Conservation (phyloP, 2,797 vertebrate genomes). For the Thaleichthys pacificus region DNA sequence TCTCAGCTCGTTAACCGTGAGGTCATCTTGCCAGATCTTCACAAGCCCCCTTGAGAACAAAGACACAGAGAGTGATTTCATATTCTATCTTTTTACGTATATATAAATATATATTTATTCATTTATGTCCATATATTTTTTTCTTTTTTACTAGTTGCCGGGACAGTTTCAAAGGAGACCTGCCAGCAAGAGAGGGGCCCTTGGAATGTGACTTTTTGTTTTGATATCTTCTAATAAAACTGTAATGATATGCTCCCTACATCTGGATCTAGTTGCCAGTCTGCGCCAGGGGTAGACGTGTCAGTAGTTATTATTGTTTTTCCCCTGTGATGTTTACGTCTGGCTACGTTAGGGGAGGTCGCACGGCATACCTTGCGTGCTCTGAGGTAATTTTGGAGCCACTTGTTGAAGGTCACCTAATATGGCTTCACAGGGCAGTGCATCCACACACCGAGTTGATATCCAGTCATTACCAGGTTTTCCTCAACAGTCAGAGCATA, state of each 20-base stretch:
- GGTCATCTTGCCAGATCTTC: conserved; percentile 15
- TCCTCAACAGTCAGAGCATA: not conserved
- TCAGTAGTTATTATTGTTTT: conserved; percentile 72
- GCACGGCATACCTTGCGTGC: conserved; percentile 61
- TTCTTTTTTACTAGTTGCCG: conserved; percentile 23
- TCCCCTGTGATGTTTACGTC: conserved; percentile 65
- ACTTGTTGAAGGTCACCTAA: conserved; percentile 66
- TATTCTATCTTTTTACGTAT: conserved; percentile 29
- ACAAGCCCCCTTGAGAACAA: conserved; percentile 44
- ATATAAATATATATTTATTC: conserved; percentile 17
- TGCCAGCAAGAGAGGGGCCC: conserved; percentile 45
- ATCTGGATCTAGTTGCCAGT: conserved; percentile 76
- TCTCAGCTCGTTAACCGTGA: conserved; percentile 22
- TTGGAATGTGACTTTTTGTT: conserved; percentile 65
- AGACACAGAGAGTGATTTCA: conserved; percentile 45
- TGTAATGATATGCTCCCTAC: conserved; percentile 67
- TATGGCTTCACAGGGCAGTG: conserved; percentile 56
- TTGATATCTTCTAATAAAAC: conserved; percentile 76
- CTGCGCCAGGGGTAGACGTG: conserved; percentile 62
- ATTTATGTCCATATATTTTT: conserved; percentile 11
- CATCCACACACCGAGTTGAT: conserved; percentile 25
- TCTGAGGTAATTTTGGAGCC: conserved; percentile 62
- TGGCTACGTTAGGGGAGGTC: conserved; percentile 64
- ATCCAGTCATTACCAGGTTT: not conserved
- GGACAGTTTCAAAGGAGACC: conserved; percentile 40